phyloP scores from a whole-genome alignment of 2,113 vertebrate species.

The Alces alces region DNA sequence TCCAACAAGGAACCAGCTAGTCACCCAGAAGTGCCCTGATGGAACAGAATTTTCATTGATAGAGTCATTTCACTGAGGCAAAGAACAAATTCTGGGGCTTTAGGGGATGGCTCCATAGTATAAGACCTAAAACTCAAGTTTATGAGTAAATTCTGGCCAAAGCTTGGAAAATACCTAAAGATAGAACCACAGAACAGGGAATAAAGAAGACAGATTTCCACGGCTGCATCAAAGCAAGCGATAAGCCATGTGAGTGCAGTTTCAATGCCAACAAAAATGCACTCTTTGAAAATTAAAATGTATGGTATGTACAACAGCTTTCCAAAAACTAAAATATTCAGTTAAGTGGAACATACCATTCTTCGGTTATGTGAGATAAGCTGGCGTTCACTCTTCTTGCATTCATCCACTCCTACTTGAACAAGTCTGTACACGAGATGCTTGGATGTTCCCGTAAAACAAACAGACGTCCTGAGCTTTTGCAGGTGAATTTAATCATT shows the following conservation, averaged over 20 bases:
- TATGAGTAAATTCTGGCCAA: not conserved
- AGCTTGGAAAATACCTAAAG: not conserved
- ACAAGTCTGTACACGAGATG: constrained; percentile 65
- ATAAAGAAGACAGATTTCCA: not conserved
- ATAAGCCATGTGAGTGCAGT: not conserved
- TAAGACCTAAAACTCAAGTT: not conserved
- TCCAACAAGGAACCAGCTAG: not conserved
- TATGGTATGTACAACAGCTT: not conserved
- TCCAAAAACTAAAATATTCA: constrained; percentile 22
- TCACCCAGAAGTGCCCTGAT: not conserved
- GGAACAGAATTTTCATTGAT: not conserved
- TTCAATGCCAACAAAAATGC: not conserved
- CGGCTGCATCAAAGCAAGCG: not conserved
- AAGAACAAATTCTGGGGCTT: not conserved
- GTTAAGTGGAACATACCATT: constrained; percentile 50
- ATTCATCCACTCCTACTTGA: constrained; percentile 43
- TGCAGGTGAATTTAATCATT: constrained; percentile 66
- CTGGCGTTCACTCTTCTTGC: not conserved
- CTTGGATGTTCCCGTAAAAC: constrained; percentile 56
- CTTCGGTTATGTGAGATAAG: constrained; percentile 32
- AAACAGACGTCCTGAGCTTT: constrained; percentile 46
- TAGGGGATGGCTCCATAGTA: not conserved
- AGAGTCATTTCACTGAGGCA: not conserved
- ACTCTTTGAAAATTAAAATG: constrained; percentile 29
- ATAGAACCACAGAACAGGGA: not conserved